Conservation (phyloP, 2,888 invertebrate genomes). For the Gortyna flavago region DNA sequence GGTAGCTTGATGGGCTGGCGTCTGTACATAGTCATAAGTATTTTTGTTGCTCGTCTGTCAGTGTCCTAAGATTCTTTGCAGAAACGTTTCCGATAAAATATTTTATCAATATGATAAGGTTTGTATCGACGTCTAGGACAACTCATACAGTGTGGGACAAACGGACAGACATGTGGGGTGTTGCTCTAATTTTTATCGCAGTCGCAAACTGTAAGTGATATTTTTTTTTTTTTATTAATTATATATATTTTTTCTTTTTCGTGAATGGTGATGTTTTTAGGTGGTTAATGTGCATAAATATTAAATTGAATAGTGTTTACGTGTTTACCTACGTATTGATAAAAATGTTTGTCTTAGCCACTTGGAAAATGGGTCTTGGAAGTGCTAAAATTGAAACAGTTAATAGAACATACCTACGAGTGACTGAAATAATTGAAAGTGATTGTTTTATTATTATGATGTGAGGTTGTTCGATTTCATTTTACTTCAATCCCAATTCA, state of each 20-base stretch:
- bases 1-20: too few relatives aligned
- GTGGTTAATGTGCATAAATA: neutral
- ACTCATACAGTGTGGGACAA: slow-evolving; percentile 45
- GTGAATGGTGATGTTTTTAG: neutral
- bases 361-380: neutral
- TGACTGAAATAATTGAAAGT: neutral
- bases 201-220: slow-evolving; percentile 65
- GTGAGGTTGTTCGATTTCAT: neutral
- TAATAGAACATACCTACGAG: neutral
- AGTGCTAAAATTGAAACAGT: slow-evolving; percentile 4
- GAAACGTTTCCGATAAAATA: slow-evolving; percentile 62
- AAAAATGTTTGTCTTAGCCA: slow-evolving; percentile 1
- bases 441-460: neutral
- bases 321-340: neutral
- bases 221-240: neutral
- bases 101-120: slow-evolving; percentile 65
- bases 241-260: neutral
- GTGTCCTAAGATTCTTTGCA: slow-evolving; percentile 30
- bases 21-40: neutral
- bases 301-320: neutral
- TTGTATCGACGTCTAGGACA: slow-evolving; percentile 64
- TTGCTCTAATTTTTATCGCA: slow-evolving; percentile 56
- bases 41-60: slow-evolving; percentile 8
- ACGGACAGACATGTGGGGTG: slow-evolving; percentile 69
- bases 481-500: neutral